A percentile compares a stretch with the other conserved stretches of the same genome.
These are phyloP conservation scores for Cyphomyrus plagiostoma DNA, from an alignment of 2,113 vertebrate species.

Conservation along the genomic window DNA sequence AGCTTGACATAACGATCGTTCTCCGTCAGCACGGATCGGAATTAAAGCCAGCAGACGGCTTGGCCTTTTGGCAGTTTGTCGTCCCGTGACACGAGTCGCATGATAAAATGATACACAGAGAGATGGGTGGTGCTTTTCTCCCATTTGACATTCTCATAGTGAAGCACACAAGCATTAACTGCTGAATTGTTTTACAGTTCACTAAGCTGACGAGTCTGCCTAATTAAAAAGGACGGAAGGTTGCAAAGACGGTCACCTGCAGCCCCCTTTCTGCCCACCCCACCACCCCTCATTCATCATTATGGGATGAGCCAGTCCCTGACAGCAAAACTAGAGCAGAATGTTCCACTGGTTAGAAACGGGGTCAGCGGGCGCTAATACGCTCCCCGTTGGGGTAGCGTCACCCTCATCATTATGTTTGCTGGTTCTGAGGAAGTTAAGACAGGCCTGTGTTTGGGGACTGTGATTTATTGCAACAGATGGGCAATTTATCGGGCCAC, in stretches of 20 bases:
- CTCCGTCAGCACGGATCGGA: neutral
- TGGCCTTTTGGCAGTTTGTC: neutral
- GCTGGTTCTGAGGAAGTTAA: conserved; percentile 36
- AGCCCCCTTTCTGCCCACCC: neutral
- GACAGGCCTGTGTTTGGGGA: conserved; percentile 42
- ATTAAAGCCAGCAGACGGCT: neutral
- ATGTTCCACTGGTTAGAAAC: conserved; percentile 10
- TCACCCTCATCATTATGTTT: conserved; percentile 60
- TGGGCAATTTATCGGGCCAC: conserved; percentile 54
- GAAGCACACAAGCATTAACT: neutral
- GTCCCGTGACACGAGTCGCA: neutral
- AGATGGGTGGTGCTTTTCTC: neutral
- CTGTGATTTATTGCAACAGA: conserved; percentile 58
- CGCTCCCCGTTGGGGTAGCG: conserved; percentile 45
- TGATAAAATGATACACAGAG: neutral
- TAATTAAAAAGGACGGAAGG: neutral
- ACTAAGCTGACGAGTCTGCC: neutral
- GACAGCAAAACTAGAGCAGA: conserved; percentile 15
- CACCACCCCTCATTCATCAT: neutral
- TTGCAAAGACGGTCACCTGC: neutral
- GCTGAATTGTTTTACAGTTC: neutral
- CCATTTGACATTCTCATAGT: neutral
- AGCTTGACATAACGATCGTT: neutral
- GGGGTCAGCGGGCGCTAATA: conserved; percentile 30
- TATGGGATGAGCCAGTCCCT: neutral